These are phyloP conservation scores for Cinclus mexicanus DNA, from an alignment of 2,113 vertebrate genomes.

Conservation along the genomic window DNA sequence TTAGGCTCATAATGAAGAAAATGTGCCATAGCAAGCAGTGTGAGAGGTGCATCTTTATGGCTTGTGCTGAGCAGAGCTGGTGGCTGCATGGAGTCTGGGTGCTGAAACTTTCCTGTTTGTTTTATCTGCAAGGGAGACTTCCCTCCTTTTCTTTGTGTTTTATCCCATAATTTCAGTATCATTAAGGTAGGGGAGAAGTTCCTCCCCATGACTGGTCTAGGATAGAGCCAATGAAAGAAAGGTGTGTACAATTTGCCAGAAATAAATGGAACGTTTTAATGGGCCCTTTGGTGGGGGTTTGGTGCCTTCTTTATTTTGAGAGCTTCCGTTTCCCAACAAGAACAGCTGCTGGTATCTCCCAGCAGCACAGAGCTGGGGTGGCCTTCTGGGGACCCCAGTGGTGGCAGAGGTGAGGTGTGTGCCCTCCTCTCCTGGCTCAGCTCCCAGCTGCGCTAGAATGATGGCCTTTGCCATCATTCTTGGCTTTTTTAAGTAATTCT, in stretches of 20 bases:
- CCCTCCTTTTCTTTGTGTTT: slow-evolving; percentile 53
- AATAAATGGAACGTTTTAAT: neutral
- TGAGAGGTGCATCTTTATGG: slow-evolving; percentile 18
- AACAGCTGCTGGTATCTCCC: neutral
- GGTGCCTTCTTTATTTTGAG: neutral
- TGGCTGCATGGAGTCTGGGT: slow-evolving; percentile 19
- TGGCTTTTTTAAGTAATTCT: neutral
- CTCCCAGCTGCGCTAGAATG: neutral
- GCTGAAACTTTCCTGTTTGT: neutral
- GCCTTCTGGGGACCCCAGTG: fast-evolving
- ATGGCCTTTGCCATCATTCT: neutral
- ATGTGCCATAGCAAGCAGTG: neutral
- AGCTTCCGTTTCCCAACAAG: neutral
- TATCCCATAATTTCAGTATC: slow-evolving; percentile 8
- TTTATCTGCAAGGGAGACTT: slow-evolving; percentile 29
- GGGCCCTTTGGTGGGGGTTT: neutral
- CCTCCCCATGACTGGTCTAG: neutral
- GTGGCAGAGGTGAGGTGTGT: neutral
- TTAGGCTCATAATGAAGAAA: slow-evolving; percentile 21
- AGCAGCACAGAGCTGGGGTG: neutral
- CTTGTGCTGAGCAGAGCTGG: slow-evolving; percentile 49
- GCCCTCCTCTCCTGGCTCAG: neutral
- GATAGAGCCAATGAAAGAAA: neutral
- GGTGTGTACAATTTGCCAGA: neutral
- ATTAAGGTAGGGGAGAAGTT: slow-evolving; percentile 47